phyloP scores from a whole-genome alignment of 1,140 invertebrate genomes.

The Belonocnema kinseyi region DNA sequence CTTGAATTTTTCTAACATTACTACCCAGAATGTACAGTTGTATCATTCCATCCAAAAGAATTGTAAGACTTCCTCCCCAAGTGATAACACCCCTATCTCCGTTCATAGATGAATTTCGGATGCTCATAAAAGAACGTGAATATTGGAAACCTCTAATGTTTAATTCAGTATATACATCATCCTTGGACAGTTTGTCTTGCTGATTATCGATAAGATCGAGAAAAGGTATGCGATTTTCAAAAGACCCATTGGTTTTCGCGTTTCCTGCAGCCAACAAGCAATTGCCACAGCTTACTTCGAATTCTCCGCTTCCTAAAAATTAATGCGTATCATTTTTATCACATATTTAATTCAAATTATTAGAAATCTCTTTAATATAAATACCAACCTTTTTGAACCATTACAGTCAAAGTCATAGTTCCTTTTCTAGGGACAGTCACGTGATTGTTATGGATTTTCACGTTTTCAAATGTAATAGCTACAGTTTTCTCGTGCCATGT shows the following conservation, averaged over 20 bases:
- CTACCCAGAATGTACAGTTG: slow-evolving; percentile 87
- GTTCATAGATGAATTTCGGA: slow-evolving; percentile 75
- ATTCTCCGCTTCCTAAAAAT: slow-evolving; percentile 46
- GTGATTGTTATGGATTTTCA: slow-evolving; percentile 86
- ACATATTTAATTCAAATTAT: no score
- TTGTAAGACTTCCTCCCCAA: slow-evolving; percentile 89
- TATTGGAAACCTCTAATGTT: slow-evolving; percentile 92
- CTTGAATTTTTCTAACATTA: slow-evolving; percentile 82
- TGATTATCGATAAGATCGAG: neutral
- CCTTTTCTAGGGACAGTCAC: slow-evolving; percentile 80
- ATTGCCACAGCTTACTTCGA: slow-evolving; percentile 81
- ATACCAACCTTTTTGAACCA: slow-evolving; percentile 83
- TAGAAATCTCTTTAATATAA: neutral
- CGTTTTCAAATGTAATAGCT: slow-evolving; percentile 90
- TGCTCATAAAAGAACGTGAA: slow-evolving; percentile 83
- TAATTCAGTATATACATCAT: slow-evolving; percentile 94
- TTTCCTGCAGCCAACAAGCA: slow-evolving; percentile 83
- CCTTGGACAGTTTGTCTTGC: slow-evolving; percentile 72
- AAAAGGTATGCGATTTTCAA: neutral
- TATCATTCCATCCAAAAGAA: slow-evolving; percentile 92
- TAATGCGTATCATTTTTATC: slow-evolving; percentile 44
- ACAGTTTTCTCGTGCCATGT: slow-evolving; percentile 81
- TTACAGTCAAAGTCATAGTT: slow-evolving; percentile 83
- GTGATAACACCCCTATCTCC: slow-evolving; percentile 70
- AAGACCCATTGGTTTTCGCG: slow-evolving; percentile 69